Conservation (phyloP, 2,888 invertebrate species). For the Microplitis manilae region DNA sequence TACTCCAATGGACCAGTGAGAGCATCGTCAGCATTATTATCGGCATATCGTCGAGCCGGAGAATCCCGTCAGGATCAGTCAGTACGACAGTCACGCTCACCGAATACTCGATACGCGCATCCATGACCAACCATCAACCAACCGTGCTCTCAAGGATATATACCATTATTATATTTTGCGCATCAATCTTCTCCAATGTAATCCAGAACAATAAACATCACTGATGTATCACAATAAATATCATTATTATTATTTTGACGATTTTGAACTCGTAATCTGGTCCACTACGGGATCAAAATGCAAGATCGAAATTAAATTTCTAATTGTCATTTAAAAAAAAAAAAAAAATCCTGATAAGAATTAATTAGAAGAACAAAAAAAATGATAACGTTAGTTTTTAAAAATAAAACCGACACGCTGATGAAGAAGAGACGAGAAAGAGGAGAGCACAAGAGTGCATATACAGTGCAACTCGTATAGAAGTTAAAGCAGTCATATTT, state of each 20-base stretch:
- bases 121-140: conserved; percentile 44
- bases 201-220: too few species aligned
- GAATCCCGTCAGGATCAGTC: conserved; percentile 38
- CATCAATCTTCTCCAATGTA: neutral
- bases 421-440: neutral
- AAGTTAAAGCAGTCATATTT: conserved; percentile 65
- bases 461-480: neutral
- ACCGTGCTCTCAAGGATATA: conserved; percentile 38
- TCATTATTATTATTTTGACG: neutral
- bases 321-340: neutral
- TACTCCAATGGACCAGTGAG: conserved; percentile 66
- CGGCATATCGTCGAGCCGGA: neutral
- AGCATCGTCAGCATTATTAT: conserved; percentile 46
- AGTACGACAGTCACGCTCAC: conserved; percentile 46
- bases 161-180: neutral
- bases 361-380: neutral
- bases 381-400: neutral
- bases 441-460: neutral
- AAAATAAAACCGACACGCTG: neutral
- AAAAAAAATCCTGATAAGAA: neutral
- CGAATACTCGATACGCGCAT: conserved; percentile 45
- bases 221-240: neutral
- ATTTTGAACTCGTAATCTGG: too few species aligned
- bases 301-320: neutral
- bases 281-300: too few species aligned